phyloP scores from a whole-genome alignment of 2,113 vertebrate species.

The Hystrix brachyura region DNA sequence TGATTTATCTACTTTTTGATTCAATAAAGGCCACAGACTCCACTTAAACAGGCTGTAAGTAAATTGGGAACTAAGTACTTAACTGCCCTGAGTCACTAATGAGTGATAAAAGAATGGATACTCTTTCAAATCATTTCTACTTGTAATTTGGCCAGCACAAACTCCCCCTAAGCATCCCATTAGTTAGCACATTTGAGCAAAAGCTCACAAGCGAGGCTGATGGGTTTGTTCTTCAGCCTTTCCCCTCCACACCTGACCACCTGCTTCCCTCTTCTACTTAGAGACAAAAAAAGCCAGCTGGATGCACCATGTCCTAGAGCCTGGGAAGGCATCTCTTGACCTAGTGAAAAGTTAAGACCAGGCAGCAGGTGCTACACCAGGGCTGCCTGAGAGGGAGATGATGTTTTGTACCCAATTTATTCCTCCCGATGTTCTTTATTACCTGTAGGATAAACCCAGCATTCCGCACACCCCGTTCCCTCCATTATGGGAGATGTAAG shows the following conservation, averaged over 20 bases:
- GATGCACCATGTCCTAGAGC: background rate
- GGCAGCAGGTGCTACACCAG: fast-evolving
- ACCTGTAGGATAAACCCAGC: background rate
- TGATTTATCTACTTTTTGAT: background rate
- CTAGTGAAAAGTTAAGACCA: background rate
- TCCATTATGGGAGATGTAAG: background rate
- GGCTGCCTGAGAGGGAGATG: background rate
- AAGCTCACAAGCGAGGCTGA: background rate
- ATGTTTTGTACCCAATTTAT: background rate
- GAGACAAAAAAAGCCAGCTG: background rate
- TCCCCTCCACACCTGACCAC: background rate
- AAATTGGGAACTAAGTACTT: background rate
- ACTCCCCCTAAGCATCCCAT: background rate
- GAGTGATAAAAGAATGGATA: slow-evolving; percentile 8
- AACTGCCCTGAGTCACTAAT: slow-evolving; percentile 9
- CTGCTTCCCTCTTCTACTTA: background rate
- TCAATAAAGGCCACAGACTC: background rate
- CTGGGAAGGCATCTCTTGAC: fast-evolving
- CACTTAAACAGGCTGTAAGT: background rate
- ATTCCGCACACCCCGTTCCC: background rate
- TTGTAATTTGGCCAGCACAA: slow-evolving; percentile 45
- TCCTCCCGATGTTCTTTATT: background rate
- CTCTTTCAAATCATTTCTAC: slow-evolving; percentile 24
- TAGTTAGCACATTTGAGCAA: slow-evolving; percentile 40
- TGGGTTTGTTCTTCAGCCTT: background rate